phyloP scores from a whole-genome alignment of 2,797 vertebrate species.

The Onychomys torridus region DNA sequence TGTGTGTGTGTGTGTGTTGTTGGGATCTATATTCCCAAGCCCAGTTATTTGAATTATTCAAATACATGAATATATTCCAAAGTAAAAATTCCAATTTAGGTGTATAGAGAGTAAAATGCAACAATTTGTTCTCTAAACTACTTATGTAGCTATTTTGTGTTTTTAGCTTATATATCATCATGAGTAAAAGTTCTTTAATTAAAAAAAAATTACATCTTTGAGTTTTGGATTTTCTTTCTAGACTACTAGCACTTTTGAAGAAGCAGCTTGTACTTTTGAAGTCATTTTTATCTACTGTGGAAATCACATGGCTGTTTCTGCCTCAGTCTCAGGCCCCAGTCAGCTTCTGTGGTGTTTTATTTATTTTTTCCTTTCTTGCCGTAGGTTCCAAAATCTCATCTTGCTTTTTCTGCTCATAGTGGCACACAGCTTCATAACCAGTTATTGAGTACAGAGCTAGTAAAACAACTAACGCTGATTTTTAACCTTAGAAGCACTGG shows the following conservation, averaged over 20 bases:
- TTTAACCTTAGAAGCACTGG: neutral
- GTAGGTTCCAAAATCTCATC: neutral
- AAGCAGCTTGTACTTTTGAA: constrained; percentile 47
- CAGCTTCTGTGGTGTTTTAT: neutral
- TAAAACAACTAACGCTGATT: neutral
- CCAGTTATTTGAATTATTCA: constrained; percentile 22
- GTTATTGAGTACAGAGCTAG: neutral
- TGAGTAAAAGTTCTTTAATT: neutral
- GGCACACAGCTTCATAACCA: constrained; percentile 13
- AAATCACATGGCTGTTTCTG: constrained; percentile 49
- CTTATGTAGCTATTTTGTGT: constrained; percentile 27
- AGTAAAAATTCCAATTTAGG: constrained; percentile 44
- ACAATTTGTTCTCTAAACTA: constrained; percentile 50
- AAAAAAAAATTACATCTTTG: constrained; percentile 18
- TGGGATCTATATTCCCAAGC: neutral
- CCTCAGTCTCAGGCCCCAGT: constrained; percentile 12
- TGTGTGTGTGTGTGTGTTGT: neutral
- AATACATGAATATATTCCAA: constrained; percentile 28
- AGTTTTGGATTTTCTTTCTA: constrained; percentile 41
- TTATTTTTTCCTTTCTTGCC: neutral
- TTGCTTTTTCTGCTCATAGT: constrained; percentile 31
- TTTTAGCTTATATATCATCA: constrained; percentile 33
- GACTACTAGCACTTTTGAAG: neutral
- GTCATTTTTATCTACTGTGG: neutral
- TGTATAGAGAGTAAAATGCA: constrained; percentile 16